These are phyloP conservation scores for Papilio gigon DNA, from an alignment of 2,888 invertebrate genomes.

Conservation along the genomic window DNA sequence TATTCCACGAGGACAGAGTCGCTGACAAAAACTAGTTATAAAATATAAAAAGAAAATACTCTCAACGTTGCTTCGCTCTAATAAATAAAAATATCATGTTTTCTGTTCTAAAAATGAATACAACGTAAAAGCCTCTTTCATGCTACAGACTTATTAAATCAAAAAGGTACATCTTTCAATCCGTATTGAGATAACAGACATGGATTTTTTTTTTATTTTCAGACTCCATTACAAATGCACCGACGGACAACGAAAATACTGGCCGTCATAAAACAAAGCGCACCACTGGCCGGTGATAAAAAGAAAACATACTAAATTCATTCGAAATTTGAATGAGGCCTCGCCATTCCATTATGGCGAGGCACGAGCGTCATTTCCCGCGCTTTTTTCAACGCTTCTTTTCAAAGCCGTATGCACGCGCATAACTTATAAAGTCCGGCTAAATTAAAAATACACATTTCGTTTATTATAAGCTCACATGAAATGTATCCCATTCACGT, in stretches of 20 bases:
- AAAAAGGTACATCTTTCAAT: slow-evolving; percentile 6
- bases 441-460: slow-evolving; percentile 33
- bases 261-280: slow-evolving; percentile 38
- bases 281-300: slow-evolving; percentile 39
- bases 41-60: not conserved
- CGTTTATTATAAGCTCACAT: slow-evolving; percentile 1
- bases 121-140: not conserved
- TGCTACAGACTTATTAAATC: slow-evolving; percentile 6
- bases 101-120: slow-evolving; percentile 2
- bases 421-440: slow-evolving; percentile 45
- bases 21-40: too few relatives aligned
- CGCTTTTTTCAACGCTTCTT: slow-evolving; percentile 48
- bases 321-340: slow-evolving; percentile 55
- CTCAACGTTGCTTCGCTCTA: not conserved
- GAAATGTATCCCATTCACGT: slow-evolving; percentile 31
- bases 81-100: slow-evolving; percentile 7
- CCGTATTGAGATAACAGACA: slow-evolving; percentile 10
- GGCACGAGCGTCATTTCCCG: slow-evolving; percentile 57
- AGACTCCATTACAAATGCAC: slow-evolving; percentile 25
- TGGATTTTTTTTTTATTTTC: not conserved
- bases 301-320: slow-evolving; percentile 46
- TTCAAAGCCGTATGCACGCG: slow-evolving; percentile 45
- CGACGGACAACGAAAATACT: slow-evolving; percentile 29
- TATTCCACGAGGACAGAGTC: too few relatives aligned
- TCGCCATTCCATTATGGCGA: slow-evolving; percentile 52